Conservation (phyloP, 2,888 invertebrate genomes). For the Cerastoderma edule region DNA sequence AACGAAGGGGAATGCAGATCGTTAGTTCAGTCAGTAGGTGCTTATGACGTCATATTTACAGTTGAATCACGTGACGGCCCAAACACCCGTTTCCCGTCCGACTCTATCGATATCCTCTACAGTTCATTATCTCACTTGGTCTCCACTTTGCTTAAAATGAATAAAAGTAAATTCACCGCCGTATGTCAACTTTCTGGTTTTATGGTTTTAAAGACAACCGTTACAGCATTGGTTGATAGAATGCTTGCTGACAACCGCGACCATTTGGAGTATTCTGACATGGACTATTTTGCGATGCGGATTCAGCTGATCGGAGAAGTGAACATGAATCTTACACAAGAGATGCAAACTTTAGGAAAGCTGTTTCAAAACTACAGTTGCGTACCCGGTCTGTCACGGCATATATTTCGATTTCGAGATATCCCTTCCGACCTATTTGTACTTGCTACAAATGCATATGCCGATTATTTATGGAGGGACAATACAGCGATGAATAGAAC, state of each 20-base stretch:
- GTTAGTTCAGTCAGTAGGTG: not conserved
- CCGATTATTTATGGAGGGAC: not conserved
- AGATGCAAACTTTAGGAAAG: not conserved
- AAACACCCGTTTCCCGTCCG: not conserved
- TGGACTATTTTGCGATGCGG: conserved; percentile 9
- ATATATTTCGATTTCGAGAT: not conserved
- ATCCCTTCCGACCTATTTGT: not conserved
- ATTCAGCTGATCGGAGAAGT: not conserved
- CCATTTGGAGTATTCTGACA: not conserved
- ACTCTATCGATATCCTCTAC: not conserved
- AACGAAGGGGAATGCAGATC: not conserved
- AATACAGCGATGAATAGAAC: not conserved
- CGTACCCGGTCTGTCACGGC: not conserved
- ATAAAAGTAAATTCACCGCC: not conserved
- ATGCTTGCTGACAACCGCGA: not conserved
- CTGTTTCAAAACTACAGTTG: conserved; percentile 6
- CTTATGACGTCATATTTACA: not conserved
- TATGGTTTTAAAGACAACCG: not conserved
- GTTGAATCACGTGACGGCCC: not conserved
- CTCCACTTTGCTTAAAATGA: not conserved
- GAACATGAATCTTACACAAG: not conserved
- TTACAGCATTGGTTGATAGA: not conserved
- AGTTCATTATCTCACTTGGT: not conserved
- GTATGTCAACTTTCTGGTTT: not conserved
- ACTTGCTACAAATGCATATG: not conserved